Evolutionary conservation across 2,797 vertebrate species (phyloP), one percentile per base, ranked within the genome.

Genomic region (Poeciliopsis paucimaculata): DNA sequence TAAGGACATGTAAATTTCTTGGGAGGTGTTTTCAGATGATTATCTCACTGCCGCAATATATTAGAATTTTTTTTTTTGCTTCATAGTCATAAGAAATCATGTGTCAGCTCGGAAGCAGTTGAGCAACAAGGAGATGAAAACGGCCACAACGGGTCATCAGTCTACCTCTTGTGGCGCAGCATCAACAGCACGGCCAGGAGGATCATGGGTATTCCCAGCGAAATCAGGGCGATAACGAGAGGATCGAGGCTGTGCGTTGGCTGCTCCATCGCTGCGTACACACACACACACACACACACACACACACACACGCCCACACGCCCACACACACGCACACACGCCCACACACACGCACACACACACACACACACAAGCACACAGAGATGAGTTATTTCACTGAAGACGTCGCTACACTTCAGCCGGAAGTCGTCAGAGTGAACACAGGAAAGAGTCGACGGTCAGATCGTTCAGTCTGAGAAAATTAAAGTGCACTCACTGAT

Each of bases 161-260:
- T 39, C n/a, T 74, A 95, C 94, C 93, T 94, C 82, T 90, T 91
- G 79, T 83, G 3, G 26, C 86, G 81, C 73, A 92, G 13, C 39
- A 93, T 5, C 47, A 95, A 82, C 84, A 94, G 49, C 73, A 90
- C 18, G 68, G 90, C 86, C 84, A 94, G 84, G 87, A 95, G 90
- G 86, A 93, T 90, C 90, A 94, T 91, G 77, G 93, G 93, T 86
- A 93, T 78, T 84, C 90, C 93, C 2, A 94, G 81, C 4, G 87
- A 87, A 53, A 94, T 88, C 0, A 9, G 53, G 31, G 84, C 0
- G 28, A 94, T 88, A 75, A 85, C 66, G 41, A 79, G 15, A 26
- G 1, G 45, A 75, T 73, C 90, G 71, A 91, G 36, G 26, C 47
- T 31, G 41, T 28, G 18, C 7, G 0, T 0, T 1, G 87, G 7